Evolutionary conservation across 2,113 vertebrate species (phyloP).

Genomic region (Chascanopsetta lugubris): DNA sequence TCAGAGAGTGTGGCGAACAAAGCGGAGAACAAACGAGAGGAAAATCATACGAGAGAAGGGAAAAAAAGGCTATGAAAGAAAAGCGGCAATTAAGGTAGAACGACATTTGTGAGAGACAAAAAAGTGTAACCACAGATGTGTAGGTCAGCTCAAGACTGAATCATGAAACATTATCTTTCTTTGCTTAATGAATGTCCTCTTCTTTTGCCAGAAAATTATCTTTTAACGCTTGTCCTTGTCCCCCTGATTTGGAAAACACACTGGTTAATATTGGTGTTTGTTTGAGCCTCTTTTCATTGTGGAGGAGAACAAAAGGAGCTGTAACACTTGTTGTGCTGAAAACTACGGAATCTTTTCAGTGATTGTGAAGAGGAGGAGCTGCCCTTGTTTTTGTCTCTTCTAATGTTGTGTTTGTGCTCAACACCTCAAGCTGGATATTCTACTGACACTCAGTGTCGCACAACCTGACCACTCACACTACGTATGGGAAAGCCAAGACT

Average conservation of each 20-base stretch:
- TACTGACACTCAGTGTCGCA: too few species aligned
- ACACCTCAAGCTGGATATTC: too few species aligned
- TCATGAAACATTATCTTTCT: not conserved
- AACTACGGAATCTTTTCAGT: too few species aligned
- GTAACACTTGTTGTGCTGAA: not conserved
- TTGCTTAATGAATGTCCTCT: too few species aligned
- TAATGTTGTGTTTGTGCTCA: too few species aligned
- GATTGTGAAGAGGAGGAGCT: too few species aligned
- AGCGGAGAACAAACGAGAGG: conserved; percentile 14
- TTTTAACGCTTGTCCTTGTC: not conserved
- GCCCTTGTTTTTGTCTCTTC: too few species aligned
- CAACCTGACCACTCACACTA: too few species aligned
- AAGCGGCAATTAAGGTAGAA: not conserved
- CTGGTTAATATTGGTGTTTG: conserved; percentile 10
- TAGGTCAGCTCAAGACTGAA: not conserved
- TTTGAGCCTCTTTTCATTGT: conserved; percentile 7
- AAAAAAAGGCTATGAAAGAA: conserved; percentile 5
- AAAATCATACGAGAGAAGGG: conserved; percentile 29
- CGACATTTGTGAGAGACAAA: not conserved
- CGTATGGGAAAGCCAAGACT: too few species aligned
- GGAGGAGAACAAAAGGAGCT: conserved; percentile 9
- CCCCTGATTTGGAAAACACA: conserved; percentile 6
- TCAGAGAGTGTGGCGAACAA: conserved; percentile 9
- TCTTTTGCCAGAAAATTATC: conserved; percentile 15
- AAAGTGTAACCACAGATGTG: not conserved